Conservation (phyloP, 2,797 vertebrate species). For the Anguilla megastoma region DNA sequence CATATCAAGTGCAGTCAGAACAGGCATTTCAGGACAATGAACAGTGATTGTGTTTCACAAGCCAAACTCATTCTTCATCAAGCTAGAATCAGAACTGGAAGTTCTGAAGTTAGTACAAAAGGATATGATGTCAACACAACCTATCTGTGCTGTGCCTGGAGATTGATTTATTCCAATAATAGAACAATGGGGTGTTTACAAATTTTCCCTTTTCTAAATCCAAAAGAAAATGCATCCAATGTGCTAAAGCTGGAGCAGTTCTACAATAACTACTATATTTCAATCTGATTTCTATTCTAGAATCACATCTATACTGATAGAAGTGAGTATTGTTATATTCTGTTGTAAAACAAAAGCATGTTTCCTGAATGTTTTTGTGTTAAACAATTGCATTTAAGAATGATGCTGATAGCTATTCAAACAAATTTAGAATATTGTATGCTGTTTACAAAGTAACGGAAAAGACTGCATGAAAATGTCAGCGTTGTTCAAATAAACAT, state of each 20-base stretch:
- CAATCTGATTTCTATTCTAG: neutral
- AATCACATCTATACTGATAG: neutral
- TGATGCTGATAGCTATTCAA: neutral
- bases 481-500: neutral
- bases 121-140: neutral
- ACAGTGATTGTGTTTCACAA: neutral
- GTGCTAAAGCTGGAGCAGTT: neutral
- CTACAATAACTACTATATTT: neutral
- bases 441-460: neutral
- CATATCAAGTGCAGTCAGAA: neutral
- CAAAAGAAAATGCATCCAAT: neutral
- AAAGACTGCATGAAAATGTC: neutral
- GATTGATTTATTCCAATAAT: neutral
- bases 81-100: neutral
- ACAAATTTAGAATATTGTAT: neutral
- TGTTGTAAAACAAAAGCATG: neutral
- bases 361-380: neutral
- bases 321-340: neutral
- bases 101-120: slow-evolving; percentile 7
- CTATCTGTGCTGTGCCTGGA: neutral
- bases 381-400: neutral
- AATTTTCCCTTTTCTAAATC: neutral
- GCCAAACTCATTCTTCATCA: slow-evolving; percentile 10
- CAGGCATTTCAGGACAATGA: neutral
- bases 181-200: neutral